Percentiles rank a stretch among this genome's conserved stretches.
phyloP scores from a whole-genome alignment of 2,113 vertebrate genomes.

The Hylia prasina region DNA sequence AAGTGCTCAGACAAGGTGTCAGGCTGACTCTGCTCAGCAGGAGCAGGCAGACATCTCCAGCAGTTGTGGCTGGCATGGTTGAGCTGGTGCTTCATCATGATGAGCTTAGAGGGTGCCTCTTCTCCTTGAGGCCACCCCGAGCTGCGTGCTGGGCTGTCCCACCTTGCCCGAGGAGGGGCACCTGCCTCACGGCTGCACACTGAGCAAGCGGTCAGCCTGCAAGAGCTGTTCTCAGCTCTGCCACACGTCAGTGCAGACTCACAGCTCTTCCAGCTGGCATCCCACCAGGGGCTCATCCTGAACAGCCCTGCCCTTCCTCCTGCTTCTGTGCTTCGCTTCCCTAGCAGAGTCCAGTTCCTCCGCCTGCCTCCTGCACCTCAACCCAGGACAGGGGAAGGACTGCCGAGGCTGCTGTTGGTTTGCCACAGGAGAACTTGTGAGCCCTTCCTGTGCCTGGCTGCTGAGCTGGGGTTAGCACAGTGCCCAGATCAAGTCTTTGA shows the following conservation, averaged over 20 bases:
- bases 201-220: not conserved
- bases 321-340: not conserved
- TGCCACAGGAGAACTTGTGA: not conserved
- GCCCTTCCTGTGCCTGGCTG: not conserved
- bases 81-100: not conserved
- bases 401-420: not conserved
- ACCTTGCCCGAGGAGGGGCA: not conserved
- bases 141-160: not conserved
- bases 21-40: not conserved
- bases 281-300: not conserved
- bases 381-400: fast-evolving
- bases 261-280: not conserved
- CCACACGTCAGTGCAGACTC: not conserved
- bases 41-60: not conserved
- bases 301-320: not conserved
- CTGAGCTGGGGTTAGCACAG: not conserved
- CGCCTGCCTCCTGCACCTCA: not conserved
- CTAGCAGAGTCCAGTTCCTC: not conserved
- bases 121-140: not conserved
- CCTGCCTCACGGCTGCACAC: not conserved
- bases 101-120: not conserved
- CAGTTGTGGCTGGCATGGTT: not conserved
- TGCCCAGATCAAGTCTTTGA: not conserved
- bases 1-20: not conserved
- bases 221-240: not conserved